Base-by-base conservation (phyloP, 2,797 vertebrate species). In the Merluccius polli region DNA sequence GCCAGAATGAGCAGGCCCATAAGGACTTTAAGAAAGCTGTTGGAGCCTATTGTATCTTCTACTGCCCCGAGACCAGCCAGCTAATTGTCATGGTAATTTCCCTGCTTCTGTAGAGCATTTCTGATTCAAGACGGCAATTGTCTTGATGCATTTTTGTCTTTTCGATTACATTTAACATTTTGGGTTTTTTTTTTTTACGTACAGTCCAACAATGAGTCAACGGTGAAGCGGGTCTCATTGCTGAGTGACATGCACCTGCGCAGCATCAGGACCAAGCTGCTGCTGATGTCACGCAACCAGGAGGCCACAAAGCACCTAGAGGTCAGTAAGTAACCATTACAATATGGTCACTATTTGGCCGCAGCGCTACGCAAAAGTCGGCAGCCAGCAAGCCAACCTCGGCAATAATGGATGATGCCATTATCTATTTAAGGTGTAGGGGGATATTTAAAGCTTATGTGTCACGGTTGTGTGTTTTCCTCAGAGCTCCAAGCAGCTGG, bases 11-110 rank as follows among this genome's bases (percentile, higher is more conserved):
- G 84, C 95, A 93, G 7, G 97, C 96, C 38, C 98, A 99, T 90
- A 99, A 98, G 89, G 98, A 99, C 80, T 99, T 99, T 90, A 99
- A 99, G 90, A 99, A 99, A 93, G 97, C 98, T 3, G 97, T 99
- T 78, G 97, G 95, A 91, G 97, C 97, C 9, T 96, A 95, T 89
- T 82, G 94, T 82, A 95, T 99, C 81, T 93, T 96, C 85, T 99
- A 96, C 92, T 94, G 94, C 82, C 91, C 96, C 69, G 97, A 99
- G 90, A 94, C 93, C 82, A 92, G 93, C 88, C 93, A 98, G 27
- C 93, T 99, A 81, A 87, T 98, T 89, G 95, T 99, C 85, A 87
- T 99, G 95, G 98, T 99, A 92, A 94, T 87, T 87, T 59, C 52
- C 48, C n/a, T 35, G 21, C 29, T 12, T 41, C 32, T 31, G 10